A percentile compares a stretch with the other conserved stretches of the same genome.
phyloP scores from a whole-genome alignment of 2,113 vertebrate species.

The Mellivora capensis region DNA sequence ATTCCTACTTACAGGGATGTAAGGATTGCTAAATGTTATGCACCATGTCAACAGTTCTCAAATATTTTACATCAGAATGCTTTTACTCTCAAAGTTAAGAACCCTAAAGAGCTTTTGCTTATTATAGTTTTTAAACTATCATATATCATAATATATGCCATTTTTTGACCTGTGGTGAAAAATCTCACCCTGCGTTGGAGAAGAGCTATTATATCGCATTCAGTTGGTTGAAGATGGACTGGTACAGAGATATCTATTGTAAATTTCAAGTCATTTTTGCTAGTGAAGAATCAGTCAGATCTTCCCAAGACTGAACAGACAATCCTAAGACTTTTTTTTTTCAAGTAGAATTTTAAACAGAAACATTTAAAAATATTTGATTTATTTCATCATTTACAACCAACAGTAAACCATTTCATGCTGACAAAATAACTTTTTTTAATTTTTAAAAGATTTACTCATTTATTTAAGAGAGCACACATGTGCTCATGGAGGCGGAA shows the following conservation, averaged over 20 bases:
- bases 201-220: neutral
- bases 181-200: neutral
- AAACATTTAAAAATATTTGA: neutral
- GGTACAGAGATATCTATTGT: neutral
- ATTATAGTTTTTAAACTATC: neutral
- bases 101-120: neutral
- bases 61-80: neutral
- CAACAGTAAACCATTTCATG: neutral
- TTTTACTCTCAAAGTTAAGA: neutral
- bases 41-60: neutral
- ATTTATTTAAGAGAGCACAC: neutral
- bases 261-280: neutral
- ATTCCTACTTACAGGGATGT: neutral
- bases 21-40: neutral
- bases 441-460: neutral
- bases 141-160: neutral
- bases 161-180: neutral
- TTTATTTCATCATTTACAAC: neutral
- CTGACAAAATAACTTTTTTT: neutral
- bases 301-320: neutral
- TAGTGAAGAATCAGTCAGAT: neutral
- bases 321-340: neutral
- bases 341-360: neutral
- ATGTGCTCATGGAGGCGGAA: neutral
- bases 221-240: neutral